phyloP scores from a whole-genome alignment of 2,797 vertebrate species.

The Macroramphosus scolopax region DNA sequence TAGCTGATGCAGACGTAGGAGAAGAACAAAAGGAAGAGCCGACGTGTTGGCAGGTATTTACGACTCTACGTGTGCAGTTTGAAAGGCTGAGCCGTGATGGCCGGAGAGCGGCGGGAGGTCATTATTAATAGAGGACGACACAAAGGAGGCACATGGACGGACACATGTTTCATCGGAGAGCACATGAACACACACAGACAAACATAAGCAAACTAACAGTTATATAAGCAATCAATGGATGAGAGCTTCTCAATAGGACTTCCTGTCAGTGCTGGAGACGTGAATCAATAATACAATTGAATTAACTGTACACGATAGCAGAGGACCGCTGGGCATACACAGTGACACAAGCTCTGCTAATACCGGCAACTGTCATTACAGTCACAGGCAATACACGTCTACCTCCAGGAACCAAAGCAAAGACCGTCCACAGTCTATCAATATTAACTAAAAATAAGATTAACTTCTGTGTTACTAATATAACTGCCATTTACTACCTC shows the following conservation, averaged over 20 bases:
- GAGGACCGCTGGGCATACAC: slow-evolving; percentile 19
- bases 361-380: slow-evolving; percentile 19
- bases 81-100: too few relatives aligned
- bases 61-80: neutral
- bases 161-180: slow-evolving; percentile 25
- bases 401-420: too few relatives aligned
- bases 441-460: neutral
- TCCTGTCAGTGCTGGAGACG: slow-evolving; percentile 40
- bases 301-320: slow-evolving; percentile 33
- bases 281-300: slow-evolving; percentile 59
- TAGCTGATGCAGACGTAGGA: neutral
- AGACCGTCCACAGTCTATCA: neutral
- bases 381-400: neutral
- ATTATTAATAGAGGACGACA: slow-evolving; percentile 5
- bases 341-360: slow-evolving; percentile 17
- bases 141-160: slow-evolving; percentile 33
- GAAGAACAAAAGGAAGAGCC: neutral
- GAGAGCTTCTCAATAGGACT: slow-evolving; percentile 40
- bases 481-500: neutral
- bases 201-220: slow-evolving; percentile 31
- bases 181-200: slow-evolving; percentile 38
- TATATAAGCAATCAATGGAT: slow-evolving; percentile 62
- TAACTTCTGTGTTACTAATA: neutral
- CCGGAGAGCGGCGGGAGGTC: neutral
- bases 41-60: slow-evolving; percentile 8